Percentiles rank a stretch among this genome's conserved stretches.
Conservation (phyloP, 2,113 vertebrate genomes). For the Phyllostomus hastatus region DNA sequence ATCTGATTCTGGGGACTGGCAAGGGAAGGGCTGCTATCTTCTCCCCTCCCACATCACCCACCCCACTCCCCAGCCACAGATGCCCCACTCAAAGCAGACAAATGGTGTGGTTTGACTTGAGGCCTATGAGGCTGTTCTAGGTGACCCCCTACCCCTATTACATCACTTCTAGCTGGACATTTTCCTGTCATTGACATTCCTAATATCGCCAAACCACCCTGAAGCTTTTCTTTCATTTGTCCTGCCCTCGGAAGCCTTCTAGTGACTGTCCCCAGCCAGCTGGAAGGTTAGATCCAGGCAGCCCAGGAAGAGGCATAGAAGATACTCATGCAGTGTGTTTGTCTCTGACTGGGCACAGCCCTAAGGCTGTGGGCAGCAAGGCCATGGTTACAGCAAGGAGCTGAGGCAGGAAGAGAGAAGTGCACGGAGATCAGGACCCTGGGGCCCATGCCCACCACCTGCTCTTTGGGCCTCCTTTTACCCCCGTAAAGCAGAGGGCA, state of each 20-base stretch:
- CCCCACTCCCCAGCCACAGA: no score
- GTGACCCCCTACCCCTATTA: not conserved
- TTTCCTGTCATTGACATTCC: not conserved
- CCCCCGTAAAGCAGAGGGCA: not conserved
- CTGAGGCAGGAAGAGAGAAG: not conserved
- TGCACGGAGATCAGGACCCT: no score
- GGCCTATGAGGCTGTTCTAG: not conserved
- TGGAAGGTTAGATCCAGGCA: not conserved
- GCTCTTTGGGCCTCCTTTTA: not conserved
- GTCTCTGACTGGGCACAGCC: not conserved
- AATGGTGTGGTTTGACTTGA: not conserved
- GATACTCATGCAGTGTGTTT: no score
- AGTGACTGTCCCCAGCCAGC: not conserved
- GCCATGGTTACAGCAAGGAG: not conserved
- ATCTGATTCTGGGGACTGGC: not conserved
- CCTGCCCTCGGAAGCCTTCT: not conserved
- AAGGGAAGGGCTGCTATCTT: not conserved
- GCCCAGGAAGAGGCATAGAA: not conserved
- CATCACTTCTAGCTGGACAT: not conserved
- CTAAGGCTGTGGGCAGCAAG: not conserved
- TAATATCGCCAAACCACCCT: not conserved
- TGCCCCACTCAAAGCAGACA: not conserved
- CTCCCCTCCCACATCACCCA: not conserved
- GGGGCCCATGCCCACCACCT: no score
- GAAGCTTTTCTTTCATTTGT: not conserved